phyloP scores from a whole-genome alignment of 2,888 invertebrate genomes.

The Dicycla oo region DNA sequence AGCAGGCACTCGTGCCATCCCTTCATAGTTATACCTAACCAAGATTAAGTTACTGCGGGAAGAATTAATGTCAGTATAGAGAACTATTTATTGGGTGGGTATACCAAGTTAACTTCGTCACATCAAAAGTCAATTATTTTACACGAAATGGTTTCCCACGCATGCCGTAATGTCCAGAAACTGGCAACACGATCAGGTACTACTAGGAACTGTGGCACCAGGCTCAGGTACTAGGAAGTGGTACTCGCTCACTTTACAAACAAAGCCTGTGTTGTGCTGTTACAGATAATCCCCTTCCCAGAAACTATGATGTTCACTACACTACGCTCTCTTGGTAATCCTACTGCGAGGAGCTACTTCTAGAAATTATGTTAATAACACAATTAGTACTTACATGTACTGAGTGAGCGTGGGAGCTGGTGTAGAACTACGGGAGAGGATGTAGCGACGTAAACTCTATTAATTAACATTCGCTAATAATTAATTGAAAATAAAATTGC shows the following conservation, averaged over 20 bases:
- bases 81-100: background rate
- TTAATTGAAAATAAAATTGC: background rate
- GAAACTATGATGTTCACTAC: conserved; percentile 33
- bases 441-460: background rate
- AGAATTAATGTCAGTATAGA: background rate
- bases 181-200: background rate
- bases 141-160: conserved; percentile 14
- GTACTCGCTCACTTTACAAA: background rate
- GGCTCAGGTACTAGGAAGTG: conserved; percentile 3
- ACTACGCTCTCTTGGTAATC: conserved; percentile 14
- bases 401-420: conserved; percentile 10
- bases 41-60: background rate
- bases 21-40: no score
- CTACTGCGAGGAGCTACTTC: conserved; percentile 19
- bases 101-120: no score
- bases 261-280: conserved; percentile 4
- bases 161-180: background rate
- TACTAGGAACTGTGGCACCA: background rate
- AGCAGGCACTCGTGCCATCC: no score
- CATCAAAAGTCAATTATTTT: background rate
- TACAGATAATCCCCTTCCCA: conserved; percentile 40
- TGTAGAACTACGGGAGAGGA: background rate
- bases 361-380: conserved; percentile 13
- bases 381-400: background rate
- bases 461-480: background rate